Conservation (phyloP, 2,888 invertebrate species). For the Gnatocerus cornutus region DNA sequence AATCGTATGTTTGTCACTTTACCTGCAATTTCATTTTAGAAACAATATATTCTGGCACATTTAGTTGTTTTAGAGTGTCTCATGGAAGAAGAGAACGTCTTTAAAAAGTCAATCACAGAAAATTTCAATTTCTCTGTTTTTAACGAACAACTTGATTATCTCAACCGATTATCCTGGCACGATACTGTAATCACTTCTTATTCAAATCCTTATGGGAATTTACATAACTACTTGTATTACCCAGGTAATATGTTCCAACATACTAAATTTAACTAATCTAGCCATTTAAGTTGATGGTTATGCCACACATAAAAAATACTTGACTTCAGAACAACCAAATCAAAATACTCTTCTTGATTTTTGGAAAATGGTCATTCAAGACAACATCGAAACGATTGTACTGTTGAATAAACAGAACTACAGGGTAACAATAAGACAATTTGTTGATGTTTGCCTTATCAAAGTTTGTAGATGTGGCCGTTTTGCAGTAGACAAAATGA, state of each 20-base stretch:
- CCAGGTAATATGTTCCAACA: neutral
- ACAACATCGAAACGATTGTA: conserved; percentile 3
- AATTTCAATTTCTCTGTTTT: neutral
- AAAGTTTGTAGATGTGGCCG: conserved; percentile 18
- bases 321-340: conserved; percentile 1
- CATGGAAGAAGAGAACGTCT: conserved; percentile 16
- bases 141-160: conserved; percentile 7
- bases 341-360: neutral
- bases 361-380: conserved; percentile 7
- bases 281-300: conserved; percentile 20
- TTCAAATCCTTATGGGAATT: neutral
- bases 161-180: conserved; percentile 8
- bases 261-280: neutral
- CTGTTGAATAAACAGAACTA: neutral
- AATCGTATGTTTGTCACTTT: neutral
- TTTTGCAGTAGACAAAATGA: neutral
- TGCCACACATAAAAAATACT: conserved; percentile 1
- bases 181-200: neutral
- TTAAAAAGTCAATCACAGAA: conserved; percentile 7
- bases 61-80: conserved; percentile 20
- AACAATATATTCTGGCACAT: conserved; percentile 24
- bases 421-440: neutral
- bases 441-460: neutral
- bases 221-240: no score
- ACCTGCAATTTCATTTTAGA: conserved; percentile 3